Conservation (phyloP, 2,888 invertebrate species). For the Oligia fasciuncula region DNA sequence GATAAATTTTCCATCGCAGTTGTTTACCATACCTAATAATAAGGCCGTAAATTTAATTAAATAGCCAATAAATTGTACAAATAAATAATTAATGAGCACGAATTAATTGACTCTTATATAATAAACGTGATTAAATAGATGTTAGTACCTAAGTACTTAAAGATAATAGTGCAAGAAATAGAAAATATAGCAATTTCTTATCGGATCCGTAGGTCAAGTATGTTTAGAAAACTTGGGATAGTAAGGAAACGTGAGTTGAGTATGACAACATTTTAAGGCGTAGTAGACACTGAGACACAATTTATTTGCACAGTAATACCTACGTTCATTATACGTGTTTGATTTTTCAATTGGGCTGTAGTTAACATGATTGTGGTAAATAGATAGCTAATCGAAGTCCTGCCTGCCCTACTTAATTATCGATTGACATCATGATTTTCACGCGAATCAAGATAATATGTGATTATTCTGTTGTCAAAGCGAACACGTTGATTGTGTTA, state of each 20-base stretch:
- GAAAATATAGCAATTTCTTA: constrained; percentile 35
- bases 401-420: constrained; percentile 9
- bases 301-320: neutral
- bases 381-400: constrained; percentile 11
- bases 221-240: constrained; percentile 40
- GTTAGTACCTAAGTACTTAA: constrained; percentile 19
- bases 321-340: neutral
- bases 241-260: constrained; percentile 31
- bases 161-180: constrained; percentile 39
- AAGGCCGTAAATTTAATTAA: constrained; percentile 32
- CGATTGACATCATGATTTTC: constrained; percentile 14
- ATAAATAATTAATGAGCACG: constrained; percentile 39
- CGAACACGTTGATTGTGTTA: constrained; percentile 3
- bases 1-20: constrained; percentile 79
- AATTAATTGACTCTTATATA: constrained; percentile 41
- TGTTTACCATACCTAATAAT: constrained; percentile 52
- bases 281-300: constrained; percentile 6
- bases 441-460: neutral
- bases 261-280: constrained; percentile 19
- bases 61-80: constrained; percentile 37
- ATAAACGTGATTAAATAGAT: constrained; percentile 30
- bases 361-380: constrained; percentile 16
- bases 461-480: constrained; percentile 3
- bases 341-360: constrained; percentile 21
- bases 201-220: constrained; percentile 42